Conservation (phyloP, 2,113 vertebrate species). For the Chrysemys picta region DNA sequence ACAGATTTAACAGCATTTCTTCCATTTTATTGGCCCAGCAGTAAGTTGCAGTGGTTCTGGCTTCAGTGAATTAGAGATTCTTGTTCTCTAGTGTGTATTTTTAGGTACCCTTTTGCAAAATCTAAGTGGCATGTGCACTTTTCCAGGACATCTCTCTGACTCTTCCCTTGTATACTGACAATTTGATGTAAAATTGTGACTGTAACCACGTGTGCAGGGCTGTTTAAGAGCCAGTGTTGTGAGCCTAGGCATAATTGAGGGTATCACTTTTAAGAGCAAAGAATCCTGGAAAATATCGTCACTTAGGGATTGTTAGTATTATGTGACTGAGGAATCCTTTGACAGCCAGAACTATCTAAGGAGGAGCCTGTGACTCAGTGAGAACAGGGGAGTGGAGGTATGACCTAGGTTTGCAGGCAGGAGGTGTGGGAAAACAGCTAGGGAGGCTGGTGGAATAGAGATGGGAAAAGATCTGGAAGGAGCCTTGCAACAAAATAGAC, state of each 20-base stretch:
- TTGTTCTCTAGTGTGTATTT: background rate
- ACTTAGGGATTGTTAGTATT: slow-evolving; percentile 10
- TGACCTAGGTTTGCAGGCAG: slow-evolving; percentile 37
- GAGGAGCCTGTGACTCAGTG: background rate
- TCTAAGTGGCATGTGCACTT: background rate
- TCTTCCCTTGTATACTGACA: background rate
- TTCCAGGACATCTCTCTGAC: background rate
- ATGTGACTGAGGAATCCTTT: slow-evolving; percentile 20
- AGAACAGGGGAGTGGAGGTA: background rate
- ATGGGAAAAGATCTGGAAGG: slow-evolving; percentile 63
- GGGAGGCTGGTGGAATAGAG: slow-evolving; percentile 38
- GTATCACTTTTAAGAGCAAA: slow-evolving; percentile 7
- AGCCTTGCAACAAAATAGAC: slow-evolving; percentile 50
- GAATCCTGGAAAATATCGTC: background rate
- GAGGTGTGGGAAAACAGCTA: slow-evolving; percentile 28
- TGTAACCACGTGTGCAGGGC: background rate
- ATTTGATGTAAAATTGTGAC: background rate
- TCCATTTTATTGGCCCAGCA: slow-evolving; percentile 36
- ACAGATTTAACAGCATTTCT: slow-evolving; percentile 28
- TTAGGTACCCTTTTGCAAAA: slow-evolving; percentile 4
- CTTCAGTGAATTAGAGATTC: background rate
- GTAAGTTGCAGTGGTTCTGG: slow-evolving; percentile 11
- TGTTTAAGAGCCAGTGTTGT: background rate
- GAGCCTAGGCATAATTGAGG: background rate
- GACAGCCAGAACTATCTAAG: slow-evolving; percentile 19